These are phyloP conservation scores for Tinamus major DNA, from an alignment of 2,797 vertebrate genomes.

Conservation along the genomic window DNA sequence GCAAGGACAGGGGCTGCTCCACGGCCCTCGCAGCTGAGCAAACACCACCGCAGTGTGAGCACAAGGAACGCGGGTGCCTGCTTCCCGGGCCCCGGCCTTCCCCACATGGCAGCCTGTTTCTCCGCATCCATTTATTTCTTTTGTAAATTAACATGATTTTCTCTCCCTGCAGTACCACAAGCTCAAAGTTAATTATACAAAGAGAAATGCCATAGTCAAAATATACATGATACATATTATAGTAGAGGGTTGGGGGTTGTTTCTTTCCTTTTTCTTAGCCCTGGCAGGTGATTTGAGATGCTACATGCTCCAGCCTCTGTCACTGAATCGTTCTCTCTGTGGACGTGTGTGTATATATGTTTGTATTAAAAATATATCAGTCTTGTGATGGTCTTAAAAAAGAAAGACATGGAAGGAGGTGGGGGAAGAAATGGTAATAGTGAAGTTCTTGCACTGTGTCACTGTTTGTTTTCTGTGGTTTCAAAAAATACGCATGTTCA, in stretches of 20 bases:
- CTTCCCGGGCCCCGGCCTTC: neutral
- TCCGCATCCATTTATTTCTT: neutral
- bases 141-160: conserved; percentile 26
- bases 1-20: neutral
- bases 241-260: conserved; percentile 2
- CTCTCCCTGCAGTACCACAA: conserved; percentile 49
- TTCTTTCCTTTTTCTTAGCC: conserved; percentile 39
- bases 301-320: conserved; percentile 68
- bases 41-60: neutral
- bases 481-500: conserved; percentile 70
- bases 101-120: neutral
- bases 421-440: neutral
- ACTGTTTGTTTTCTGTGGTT: conserved; percentile 44
- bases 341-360: neutral
- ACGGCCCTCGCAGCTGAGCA: neutral
- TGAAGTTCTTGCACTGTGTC: conserved; percentile 51
- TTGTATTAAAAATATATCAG: conserved; percentile 59
- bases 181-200: conserved; percentile 78
- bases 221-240: conserved; percentile 87
- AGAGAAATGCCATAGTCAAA: conserved; percentile 87
- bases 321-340: conserved; percentile 13
- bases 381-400: conserved; percentile 61
- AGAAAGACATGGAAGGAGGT: conserved; percentile 39
- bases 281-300: conserved; percentile 61
- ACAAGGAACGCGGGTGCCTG: neutral